These are phyloP conservation scores for Archocentrus centrarchus DNA, from an alignment of 2,113 vertebrate species.

Conservation along the genomic window DNA sequence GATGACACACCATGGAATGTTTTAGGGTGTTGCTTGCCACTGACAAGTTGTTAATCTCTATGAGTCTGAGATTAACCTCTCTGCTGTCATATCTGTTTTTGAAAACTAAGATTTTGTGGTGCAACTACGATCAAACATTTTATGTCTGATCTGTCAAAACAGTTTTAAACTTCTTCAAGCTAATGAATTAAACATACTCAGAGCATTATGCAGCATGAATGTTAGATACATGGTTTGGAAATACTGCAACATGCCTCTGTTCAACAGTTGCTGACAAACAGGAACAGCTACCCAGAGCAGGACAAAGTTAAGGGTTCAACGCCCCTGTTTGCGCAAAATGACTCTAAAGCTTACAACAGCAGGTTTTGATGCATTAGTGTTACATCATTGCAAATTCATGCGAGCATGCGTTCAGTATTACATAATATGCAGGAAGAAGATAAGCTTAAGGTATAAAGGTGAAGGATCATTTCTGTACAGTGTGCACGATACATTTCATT, in stretches of 20 bases:
- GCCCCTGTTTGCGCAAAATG: constrained; percentile 25
- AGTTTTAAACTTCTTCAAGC: no score
- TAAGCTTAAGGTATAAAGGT: constrained; percentile 40
- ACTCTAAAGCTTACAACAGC: background rate
- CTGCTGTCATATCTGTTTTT: background rate
- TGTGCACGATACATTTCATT: no score
- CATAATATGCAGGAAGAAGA: constrained; percentile 24
- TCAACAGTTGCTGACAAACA: background rate
- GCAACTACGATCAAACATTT: background rate
- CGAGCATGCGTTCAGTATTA: constrained; percentile 20
- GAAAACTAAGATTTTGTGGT: background rate
- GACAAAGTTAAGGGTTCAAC: constrained; percentile 53
- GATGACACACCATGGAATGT: background rate
- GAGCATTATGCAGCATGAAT: background rate
- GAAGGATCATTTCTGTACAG: constrained; percentile 10
- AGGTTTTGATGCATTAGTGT: background rate
- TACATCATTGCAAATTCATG: background rate
- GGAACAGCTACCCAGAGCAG: background rate
- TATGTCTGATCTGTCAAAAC: background rate
- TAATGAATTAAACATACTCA: background rate
- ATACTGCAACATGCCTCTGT: background rate
- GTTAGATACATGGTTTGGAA: background rate
- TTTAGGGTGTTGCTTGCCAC: background rate
- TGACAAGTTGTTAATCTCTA: background rate
- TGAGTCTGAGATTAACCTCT: background rate